Conservation (phyloP, 1,140 invertebrate genomes). For the Vollenhovia emeryi region DNA sequence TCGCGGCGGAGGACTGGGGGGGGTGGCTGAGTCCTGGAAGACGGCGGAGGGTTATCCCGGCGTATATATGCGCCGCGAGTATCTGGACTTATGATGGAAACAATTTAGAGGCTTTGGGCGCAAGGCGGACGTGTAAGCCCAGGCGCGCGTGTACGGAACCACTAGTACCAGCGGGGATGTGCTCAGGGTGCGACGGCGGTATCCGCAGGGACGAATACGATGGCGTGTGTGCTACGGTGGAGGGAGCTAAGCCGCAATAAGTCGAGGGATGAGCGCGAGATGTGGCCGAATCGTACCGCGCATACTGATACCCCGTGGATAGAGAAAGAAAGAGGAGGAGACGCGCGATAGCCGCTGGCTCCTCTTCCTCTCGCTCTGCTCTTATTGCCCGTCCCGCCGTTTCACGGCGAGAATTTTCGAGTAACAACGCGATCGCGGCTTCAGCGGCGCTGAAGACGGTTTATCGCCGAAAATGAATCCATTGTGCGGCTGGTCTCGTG, state of each 20-base stretch:
- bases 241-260: slow-evolving; percentile 85
- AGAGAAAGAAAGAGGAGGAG: slow-evolving; percentile 54
- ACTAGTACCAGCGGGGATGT: slow-evolving; percentile 58
- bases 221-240: slow-evolving; percentile 71
- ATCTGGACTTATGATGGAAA: slow-evolving; percentile 86
- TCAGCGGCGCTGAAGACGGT: background rate
- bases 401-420: slow-evolving; percentile 69
- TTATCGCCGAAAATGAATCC: slow-evolving; percentile 47
- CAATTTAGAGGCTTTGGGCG: slow-evolving; percentile 85
- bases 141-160: slow-evolving; percentile 58
- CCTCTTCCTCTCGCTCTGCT: slow-evolving; percentile 40
- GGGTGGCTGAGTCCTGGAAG: slow-evolving; percentile 44
- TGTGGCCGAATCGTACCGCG: slow-evolving; percentile 85
- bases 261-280: slow-evolving; percentile 85
- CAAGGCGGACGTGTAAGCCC: slow-evolving; percentile 73
- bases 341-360: slow-evolving; percentile 1
- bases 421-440: slow-evolving; percentile 56
- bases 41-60: slow-evolving; percentile 80
- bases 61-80: slow-evolving; percentile 83
- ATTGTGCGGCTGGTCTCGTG: slow-evolving; percentile 15
- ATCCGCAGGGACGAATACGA: slow-evolving; percentile 70
- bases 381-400: slow-evolving; percentile 50
- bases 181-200: slow-evolving; percentile 68
- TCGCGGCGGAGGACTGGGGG: slow-evolving; percentile 37
- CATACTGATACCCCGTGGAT: slow-evolving; percentile 83